Evolutionary conservation across 1,140 invertebrate genomes (phyloP), one percentile per base, ranked within the genome.

Genomic region (Chlorops oryzae): DNA sequence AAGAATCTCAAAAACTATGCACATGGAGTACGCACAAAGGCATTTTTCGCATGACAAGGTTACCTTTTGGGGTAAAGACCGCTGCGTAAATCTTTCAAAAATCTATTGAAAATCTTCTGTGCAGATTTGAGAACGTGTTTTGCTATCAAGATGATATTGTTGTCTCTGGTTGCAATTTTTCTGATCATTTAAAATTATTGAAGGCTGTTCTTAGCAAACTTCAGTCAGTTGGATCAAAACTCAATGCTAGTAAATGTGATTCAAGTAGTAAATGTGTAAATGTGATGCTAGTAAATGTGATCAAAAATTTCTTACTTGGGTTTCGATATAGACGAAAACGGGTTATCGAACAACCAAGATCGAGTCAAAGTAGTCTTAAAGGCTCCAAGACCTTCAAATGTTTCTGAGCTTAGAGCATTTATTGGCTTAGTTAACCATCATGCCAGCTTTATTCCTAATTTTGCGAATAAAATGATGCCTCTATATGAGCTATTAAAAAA

Each of bases 31-130:
- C 56, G 6, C 51, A 50, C 25, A 56, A 52, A 43, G 58, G 52
- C 61, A 38, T 66, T 43, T 52, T 37, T 58, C 10, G 49, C 28
- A 41, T 65, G 57, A 64, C 58, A 44, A 58, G 48, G 50, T 22
- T 60, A 50, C 50, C 49, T 35, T 53, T 58, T 45, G 54, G 52
- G 24, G 47, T 60, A 18, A 45, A 43, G 17, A n/a, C 41, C 58
- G 67, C 65, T 9, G n/a, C n/a, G n/a, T n/a, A n/a, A n/a, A 71
- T 68, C 41, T 76, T 74, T 52, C 72, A 74, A 52, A 52, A 59
- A 35, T 62, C 62, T 2, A 75, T 77, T 41, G 64, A 74, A 45
- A 39, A 62, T 2, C 39, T 67, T 18, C 42, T 75, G 12, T 9
- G 47, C 10, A 62, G 57, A 17, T 55, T 55, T 49, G 59, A 28